Evolutionary conservation across 2,797 vertebrate genomes (phyloP).

Genomic region (Rhyacichthys aspro): DNA sequence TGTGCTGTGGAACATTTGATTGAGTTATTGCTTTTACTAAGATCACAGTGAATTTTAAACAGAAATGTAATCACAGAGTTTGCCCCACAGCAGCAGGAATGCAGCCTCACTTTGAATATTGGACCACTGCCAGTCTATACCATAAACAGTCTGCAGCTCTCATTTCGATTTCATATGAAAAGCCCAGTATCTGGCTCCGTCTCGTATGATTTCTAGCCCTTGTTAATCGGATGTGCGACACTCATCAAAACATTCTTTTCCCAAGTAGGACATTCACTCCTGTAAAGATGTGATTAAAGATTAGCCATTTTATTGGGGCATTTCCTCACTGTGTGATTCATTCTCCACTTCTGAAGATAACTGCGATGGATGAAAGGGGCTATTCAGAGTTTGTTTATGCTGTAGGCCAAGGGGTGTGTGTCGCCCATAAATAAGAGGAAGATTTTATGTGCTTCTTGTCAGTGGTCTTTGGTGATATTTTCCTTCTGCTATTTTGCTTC

Average conservation of each 20-base stretch:
- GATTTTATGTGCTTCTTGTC: constrained; percentile 35
- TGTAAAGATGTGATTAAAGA: constrained; percentile 48
- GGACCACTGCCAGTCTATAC: constrained; percentile 42
- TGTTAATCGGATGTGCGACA: constrained; percentile 18
- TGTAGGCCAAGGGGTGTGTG: constrained; percentile 58
- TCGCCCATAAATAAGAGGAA: constrained; percentile 49
- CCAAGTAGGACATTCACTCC: constrained; percentile 31
- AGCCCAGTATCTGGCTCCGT: not conserved
- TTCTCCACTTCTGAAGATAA: constrained; percentile 55
- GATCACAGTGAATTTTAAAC: constrained; percentile 63
- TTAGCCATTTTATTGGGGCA: constrained; percentile 37
- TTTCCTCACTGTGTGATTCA: constrained; percentile 52
- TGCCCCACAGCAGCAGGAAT: constrained; percentile 26
- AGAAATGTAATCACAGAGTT: constrained; percentile 57
- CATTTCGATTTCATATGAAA: constrained; percentile 21
- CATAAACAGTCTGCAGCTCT: constrained; percentile 38
- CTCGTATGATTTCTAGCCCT: constrained; percentile 24
- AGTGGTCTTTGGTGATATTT: constrained; percentile 27
- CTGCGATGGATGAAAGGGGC: constrained; percentile 51
- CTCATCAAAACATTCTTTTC: constrained; percentile 17
- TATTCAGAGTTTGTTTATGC: constrained; percentile 72
- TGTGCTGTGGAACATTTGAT: constrained; percentile 73
- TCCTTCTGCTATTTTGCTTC: constrained; percentile 6
- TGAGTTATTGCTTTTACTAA: constrained; percentile 67
- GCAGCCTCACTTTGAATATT: constrained; percentile 24